Evolutionary conservation across 2,797 vertebrate genomes (phyloP).

Genomic region (Channa striata): DNA sequence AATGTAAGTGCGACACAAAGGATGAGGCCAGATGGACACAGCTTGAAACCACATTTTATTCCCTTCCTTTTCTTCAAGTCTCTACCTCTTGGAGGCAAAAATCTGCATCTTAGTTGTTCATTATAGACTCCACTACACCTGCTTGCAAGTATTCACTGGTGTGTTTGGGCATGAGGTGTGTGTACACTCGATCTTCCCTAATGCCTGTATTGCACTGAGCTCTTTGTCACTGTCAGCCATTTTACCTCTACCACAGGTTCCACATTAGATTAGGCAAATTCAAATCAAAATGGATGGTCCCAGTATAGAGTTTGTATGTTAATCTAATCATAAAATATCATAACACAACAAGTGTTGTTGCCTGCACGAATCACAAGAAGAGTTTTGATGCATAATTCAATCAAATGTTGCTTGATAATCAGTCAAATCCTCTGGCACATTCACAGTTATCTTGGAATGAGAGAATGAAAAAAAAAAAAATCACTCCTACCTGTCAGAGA

Average conservation of each 20-base stretch:
- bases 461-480: slow-evolving; percentile 39
- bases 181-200: slow-evolving; percentile 69
- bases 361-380: slow-evolving; percentile 54
- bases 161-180: slow-evolving; percentile 48
- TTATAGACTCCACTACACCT: slow-evolving; percentile 71
- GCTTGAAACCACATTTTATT: slow-evolving; percentile 66
- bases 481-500: slow-evolving; percentile 74
- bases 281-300: slow-evolving; percentile 82
- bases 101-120: slow-evolving; percentile 64
- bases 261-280: slow-evolving; percentile 81
- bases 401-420: slow-evolving; percentile 73
- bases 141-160: slow-evolving; percentile 55
- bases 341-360: slow-evolving; percentile 58
- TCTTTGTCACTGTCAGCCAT: slow-evolving; percentile 83
- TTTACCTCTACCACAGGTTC: slow-evolving; percentile 73
- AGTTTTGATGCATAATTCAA: slow-evolving; percentile 78
- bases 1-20: slow-evolving; percentile 35
- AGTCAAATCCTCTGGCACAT: slow-evolving; percentile 65
- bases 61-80: slow-evolving; percentile 38
- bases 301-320: slow-evolving; percentile 69
- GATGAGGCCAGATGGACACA: slow-evolving; percentile 70
- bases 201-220: slow-evolving; percentile 61
- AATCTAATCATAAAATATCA: slow-evolving; percentile 73
- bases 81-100: slow-evolving; percentile 56
- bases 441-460: slow-evolving; percentile 53